Percentiles rank a stretch among this genome's conserved stretches.
Evolutionary conservation across 1,140 invertebrate genomes (phyloP).

Genomic region (Cardiocondyla obscurior): DNA sequence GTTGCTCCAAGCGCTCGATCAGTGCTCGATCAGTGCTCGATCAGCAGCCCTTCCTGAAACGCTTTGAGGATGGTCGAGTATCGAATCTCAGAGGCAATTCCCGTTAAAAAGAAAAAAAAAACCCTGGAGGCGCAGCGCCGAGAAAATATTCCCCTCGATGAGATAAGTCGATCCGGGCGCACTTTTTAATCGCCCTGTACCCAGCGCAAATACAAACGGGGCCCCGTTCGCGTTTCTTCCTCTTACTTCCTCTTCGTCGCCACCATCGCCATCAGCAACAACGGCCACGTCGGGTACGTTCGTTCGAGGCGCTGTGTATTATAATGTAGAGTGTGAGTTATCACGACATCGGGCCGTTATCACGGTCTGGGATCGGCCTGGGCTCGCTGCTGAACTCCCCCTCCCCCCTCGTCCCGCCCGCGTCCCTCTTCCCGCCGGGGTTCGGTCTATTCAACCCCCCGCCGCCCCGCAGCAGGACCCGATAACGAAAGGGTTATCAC

Average conservation of each 20-base stretch:
- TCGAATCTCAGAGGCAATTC: not conserved
- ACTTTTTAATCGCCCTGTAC: slow-evolving; percentile 64
- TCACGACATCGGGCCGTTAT: slow-evolving; percentile 80
- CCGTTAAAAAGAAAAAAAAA: not conserved
- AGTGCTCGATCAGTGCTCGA: not conserved
- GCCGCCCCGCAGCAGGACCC: slow-evolving; percentile 64
- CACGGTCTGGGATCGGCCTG: slow-evolving; percentile 78
- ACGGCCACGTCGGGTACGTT: slow-evolving; percentile 60
- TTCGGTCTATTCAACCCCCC: slow-evolving; percentile 69
- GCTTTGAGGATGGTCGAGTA: not conserved
- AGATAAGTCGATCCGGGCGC: slow-evolving; percentile 10
- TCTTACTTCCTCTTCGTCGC: slow-evolving; percentile 6
- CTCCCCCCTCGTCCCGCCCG: slow-evolving; percentile 37
- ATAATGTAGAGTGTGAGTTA: slow-evolving; percentile 82
- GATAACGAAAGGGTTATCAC: slow-evolving; percentile 84
- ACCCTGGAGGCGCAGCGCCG: not conserved
- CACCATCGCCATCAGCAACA: slow-evolving; percentile 47
- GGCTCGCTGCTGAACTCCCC: slow-evolving; percentile 79
- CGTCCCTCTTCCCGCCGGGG: slow-evolving; percentile 31
- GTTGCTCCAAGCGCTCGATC: not conserved
- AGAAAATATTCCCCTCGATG: slow-evolving; percentile 3
- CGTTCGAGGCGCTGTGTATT: slow-evolving; percentile 76
- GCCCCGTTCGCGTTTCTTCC: slow-evolving; percentile 29
- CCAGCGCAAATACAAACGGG: slow-evolving; percentile 8
- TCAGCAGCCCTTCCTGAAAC: not conserved